Evolutionary conservation across 2,797 vertebrate genomes (phyloP).

Genomic region (Zenarchopterus dispar): DNA sequence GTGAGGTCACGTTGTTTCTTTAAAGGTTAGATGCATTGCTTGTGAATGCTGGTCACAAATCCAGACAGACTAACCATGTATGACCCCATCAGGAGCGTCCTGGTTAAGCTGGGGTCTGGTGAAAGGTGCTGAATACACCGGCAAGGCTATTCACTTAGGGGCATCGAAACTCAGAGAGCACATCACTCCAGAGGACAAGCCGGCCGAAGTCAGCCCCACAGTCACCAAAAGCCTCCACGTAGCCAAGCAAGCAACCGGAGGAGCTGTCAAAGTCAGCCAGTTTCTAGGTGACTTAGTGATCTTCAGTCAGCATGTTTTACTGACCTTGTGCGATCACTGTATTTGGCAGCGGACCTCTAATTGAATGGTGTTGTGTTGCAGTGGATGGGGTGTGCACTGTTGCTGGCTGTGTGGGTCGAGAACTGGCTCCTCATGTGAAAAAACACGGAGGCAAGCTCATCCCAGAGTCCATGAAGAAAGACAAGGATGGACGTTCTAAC

Average conservation of each 20-base stretch:
- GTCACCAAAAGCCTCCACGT: slow-evolving; percentile 92
- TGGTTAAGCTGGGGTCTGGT: slow-evolving; percentile 97
- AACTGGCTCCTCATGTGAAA: slow-evolving; percentile 95
- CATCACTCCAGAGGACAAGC: slow-evolving; percentile 95
- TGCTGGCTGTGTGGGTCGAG: slow-evolving; percentile 89
- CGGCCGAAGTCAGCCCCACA: slow-evolving; percentile 89
- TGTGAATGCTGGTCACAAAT: background rate
- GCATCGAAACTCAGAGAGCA: slow-evolving; percentile 94
- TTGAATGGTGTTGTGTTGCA: slow-evolving; percentile 64
- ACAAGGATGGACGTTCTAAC: slow-evolving; percentile 92
- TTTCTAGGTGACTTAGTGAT: slow-evolving; percentile 86
- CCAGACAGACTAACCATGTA: background rate
- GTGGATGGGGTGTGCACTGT: slow-evolving; percentile 94
- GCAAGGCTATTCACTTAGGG: slow-evolving; percentile 95
- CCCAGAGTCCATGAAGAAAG: slow-evolving; percentile 95
- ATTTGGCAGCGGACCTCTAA: slow-evolving; percentile 33
- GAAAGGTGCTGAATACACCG: slow-evolving; percentile 96
- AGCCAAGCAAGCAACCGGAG: slow-evolving; percentile 95
- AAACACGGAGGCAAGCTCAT: slow-evolving; percentile 95
- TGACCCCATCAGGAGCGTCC: slow-evolving; percentile 86
- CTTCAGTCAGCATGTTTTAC: slow-evolving; percentile 22
- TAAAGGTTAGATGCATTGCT: background rate
- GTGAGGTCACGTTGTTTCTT: slow-evolving; percentile 69
- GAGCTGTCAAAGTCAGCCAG: slow-evolving; percentile 98
- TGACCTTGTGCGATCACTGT: slow-evolving; percentile 7